Percentiles rank a stretch among this genome's conserved stretches.
phyloP scores from a whole-genome alignment of 2,888 invertebrate genomes.

The Priocnemis perturbator region DNA sequence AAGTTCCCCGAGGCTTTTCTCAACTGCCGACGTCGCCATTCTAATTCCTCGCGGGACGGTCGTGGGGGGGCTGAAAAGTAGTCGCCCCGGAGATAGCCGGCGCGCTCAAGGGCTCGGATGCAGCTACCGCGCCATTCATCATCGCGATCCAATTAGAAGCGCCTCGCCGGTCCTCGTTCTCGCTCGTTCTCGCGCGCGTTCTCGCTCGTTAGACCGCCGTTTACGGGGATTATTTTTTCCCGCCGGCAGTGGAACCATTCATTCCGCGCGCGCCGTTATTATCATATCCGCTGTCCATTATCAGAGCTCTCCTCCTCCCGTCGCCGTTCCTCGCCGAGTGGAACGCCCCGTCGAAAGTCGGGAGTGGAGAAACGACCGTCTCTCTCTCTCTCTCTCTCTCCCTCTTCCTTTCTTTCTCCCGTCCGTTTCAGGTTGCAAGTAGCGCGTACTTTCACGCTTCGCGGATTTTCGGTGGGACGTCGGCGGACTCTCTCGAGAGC shows the following conservation, averaged over 20 bases:
- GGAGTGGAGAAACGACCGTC: neutral
- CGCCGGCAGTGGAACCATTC: too few species aligned
- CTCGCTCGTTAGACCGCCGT: neutral
- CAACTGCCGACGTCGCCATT: slow-evolving; percentile 31
- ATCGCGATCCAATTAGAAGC: slow-evolving; percentile 44
- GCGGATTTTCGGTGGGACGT: slow-evolving; percentile 4
- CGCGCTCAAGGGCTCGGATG: slow-evolving; percentile 28
- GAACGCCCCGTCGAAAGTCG: too few species aligned
- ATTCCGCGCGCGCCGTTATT: too few species aligned
- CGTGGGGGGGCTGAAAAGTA: slow-evolving; percentile 8
- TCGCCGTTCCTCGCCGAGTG: too few species aligned
- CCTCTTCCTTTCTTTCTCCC: too few species aligned
- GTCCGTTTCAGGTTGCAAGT: too few species aligned
- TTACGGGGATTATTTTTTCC: too few species aligned
- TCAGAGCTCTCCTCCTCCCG: too few species aligned
- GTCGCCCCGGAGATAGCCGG: slow-evolving; percentile 19
- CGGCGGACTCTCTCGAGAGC: neutral
- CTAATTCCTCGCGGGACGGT: slow-evolving; percentile 39
- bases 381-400: neutral
- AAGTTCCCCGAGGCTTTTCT: slow-evolving; percentile 12
- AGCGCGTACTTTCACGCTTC: slow-evolving; percentile 8
- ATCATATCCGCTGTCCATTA: too few species aligned
- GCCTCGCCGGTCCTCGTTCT: slow-evolving; percentile 10
- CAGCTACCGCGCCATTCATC: slow-evolving; percentile 34
- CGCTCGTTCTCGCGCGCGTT: neutral